phyloP scores from a whole-genome alignment of 2,888 invertebrate species.

The Amphimallon solstitiale region DNA sequence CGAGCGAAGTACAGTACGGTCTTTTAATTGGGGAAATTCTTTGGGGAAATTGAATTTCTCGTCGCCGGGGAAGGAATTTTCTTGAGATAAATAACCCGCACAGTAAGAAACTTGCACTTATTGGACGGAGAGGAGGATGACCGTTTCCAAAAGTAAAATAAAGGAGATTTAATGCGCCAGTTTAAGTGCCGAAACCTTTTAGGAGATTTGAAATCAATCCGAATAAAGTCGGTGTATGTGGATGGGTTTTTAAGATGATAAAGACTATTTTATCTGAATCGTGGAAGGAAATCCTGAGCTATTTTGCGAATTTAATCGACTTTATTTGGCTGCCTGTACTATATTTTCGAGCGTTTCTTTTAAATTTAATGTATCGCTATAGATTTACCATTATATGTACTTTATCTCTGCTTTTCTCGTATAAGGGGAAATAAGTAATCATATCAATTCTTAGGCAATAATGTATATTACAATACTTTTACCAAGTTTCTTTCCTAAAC shows the following conservation, averaged over 20 bases:
- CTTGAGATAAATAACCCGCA: constrained; percentile 10
- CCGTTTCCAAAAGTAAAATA: neutral
- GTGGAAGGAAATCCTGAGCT: too few species aligned
- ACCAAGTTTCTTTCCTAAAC: too few species aligned
- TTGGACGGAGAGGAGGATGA: neutral
- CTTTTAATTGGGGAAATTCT: constrained; percentile 32
- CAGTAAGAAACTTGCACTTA: neutral
- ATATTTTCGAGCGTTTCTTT: too few species aligned
- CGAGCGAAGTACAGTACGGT: neutral
- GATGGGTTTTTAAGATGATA: constrained; percentile 13
- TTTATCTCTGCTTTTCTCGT: too few species aligned
- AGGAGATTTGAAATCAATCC: constrained; percentile 20
- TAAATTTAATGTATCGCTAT: too few species aligned
- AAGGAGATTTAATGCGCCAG: constrained; percentile 12
- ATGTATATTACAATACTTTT: too few species aligned
- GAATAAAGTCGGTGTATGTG: neutral
- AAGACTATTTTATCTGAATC: neutral
- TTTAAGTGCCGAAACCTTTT: constrained; percentile 18
- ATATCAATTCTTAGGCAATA: too few species aligned
- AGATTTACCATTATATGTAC: too few species aligned
- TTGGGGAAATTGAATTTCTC: constrained; percentile 28
- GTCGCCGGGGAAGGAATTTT: constrained; percentile 2
- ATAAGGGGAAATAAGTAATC: too few species aligned
- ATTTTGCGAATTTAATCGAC: too few species aligned
- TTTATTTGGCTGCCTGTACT: too few species aligned